Evolutionary conservation across 92 coral and sea anemone species (phyloP), one percentile per base, ranked within the genome.

Genomic region (Parazoanthus swiftii): DNA sequence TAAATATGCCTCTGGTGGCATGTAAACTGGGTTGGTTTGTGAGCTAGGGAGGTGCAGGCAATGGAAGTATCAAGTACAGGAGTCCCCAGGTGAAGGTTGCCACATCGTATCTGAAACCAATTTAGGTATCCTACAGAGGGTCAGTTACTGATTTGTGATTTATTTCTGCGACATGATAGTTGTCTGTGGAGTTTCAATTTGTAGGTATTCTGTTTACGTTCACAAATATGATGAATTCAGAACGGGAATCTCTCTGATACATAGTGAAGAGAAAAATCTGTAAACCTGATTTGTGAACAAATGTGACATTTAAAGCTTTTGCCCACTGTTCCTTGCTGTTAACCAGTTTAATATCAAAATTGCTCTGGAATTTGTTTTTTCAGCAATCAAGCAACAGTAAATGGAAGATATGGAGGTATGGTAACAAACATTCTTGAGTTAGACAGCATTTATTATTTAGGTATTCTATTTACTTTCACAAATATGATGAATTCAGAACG

Each of bases 191-290:
- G n/a, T n/a, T n/a, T n/a, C n/a, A n/a, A n/a, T n/a, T n/a, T n/a
- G n/a, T n/a, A n/a, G 8, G 16, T 54, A 2, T 54, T 11, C 16
- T 54, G 59, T 14, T 54, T 54, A 13, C 21, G 81, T 42, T 77
- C 81, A 46, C 81, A 78, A 78, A 26, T 44, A 48, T 46, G 81
- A 78, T 78, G 81, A 78, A 78, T 78, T n/a, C 66, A 78, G 81
- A 78, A 21, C 81, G 81, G 81, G 81, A 78, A 78, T 78, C 66
- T 78, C 81, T 78, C 81, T 44, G 81, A 78, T 23, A 43, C 1
- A 23, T 8, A n/a, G 0, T 78, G 81, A 78, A 15, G 81, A 78
- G 81, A 48, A 46, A 46, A 44, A 7, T 78, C 81, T 48, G 81
- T 48, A 6, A 21, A 10, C 8, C 66, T 78, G 81, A 78, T 43